Evolutionary conservation across 2,797 vertebrate genomes (phyloP).

Genomic region (Pygocentrus nattereri): DNA sequence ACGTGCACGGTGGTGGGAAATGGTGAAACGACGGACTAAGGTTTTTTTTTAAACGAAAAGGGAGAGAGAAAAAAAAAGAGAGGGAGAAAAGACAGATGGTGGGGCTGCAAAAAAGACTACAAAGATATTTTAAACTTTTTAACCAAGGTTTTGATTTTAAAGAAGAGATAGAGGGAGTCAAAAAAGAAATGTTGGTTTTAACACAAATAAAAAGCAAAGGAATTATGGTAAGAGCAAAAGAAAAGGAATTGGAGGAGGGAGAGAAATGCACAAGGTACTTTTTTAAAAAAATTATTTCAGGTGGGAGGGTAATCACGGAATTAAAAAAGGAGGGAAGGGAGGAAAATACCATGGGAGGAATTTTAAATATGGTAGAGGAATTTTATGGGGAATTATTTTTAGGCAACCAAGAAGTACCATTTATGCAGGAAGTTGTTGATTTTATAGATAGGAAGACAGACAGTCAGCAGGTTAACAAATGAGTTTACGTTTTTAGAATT

Average conservation of each 20-base stretch:
- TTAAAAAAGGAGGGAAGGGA: too few species aligned
- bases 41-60: too few species aligned
- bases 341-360: too few species aligned
- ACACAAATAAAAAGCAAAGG: conserved; percentile 4
- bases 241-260: conserved; percentile 26
- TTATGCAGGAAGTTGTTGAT: too few species aligned
- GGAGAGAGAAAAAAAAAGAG: not conserved
- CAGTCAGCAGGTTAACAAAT: not conserved
- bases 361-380: too few species aligned
- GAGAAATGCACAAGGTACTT: conserved; percentile 48
- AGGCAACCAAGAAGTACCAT: too few species aligned
- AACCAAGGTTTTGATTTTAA: conserved; percentile 45
- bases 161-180: conserved; percentile 27
- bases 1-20: conserved; percentile 53
- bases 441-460: not conserved
- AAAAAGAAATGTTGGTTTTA: not conserved
- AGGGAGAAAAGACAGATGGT: conserved; percentile 32
- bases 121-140: conserved; percentile 42
- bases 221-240: conserved; percentile 46
- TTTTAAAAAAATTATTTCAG: conserved; percentile 32
- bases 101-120: conserved; percentile 57
- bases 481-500: conserved; percentile 30
- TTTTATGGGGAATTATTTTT: too few species aligned
- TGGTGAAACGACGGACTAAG: conserved; percentile 35
- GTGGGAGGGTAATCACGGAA: not conserved